These are phyloP conservation scores for Oscheius sp. DNA, from an alignment of 2,888 invertebrate species.

Conservation along the genomic window DNA sequence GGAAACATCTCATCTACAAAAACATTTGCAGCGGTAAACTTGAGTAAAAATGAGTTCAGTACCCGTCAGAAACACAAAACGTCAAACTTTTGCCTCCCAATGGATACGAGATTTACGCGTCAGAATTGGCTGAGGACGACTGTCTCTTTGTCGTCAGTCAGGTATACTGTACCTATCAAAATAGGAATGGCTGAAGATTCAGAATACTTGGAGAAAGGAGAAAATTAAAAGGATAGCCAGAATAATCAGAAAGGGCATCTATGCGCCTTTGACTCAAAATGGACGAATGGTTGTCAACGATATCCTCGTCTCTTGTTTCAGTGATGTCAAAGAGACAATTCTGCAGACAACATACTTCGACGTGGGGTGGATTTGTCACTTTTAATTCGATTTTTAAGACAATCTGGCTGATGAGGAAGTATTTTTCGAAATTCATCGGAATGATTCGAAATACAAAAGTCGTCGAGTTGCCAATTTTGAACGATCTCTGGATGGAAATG, in stretches of 20 bases:
- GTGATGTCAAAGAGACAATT: conserved; percentile 39
- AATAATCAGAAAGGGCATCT: conserved; percentile 40
- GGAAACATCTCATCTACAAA: conserved; percentile 44
- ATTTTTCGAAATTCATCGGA: too few species aligned
- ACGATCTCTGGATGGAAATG: too few species aligned
- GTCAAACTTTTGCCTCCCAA: conserved; percentile 36
- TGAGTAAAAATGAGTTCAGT: background rate
- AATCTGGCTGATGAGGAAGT: too few species aligned
- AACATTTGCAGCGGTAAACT: conserved; percentile 29
- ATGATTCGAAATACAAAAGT: too few species aligned
- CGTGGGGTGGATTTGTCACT: too few species aligned
- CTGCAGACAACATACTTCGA: conserved; percentile 46
- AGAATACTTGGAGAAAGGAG: conserved; percentile 40
- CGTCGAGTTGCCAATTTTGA: too few species aligned
- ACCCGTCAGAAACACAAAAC: too few species aligned
- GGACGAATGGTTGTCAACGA: conserved; percentile 53
- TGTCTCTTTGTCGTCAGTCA: conserved; percentile 41
- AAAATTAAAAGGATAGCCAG: conserved; percentile 36
- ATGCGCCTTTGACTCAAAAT: conserved; percentile 44
- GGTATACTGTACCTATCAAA: too few species aligned
- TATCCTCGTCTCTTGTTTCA: conserved; percentile 50
- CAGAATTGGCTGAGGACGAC: conserved; percentile 38
- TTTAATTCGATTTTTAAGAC: too few species aligned
- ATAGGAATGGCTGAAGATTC: too few species aligned
- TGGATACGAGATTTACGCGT: conserved; percentile 40